Evolutionary conservation across 2,888 invertebrate species (phyloP), one percentile per base, ranked within the genome.

Genomic region (Hesperia comma): DNA sequence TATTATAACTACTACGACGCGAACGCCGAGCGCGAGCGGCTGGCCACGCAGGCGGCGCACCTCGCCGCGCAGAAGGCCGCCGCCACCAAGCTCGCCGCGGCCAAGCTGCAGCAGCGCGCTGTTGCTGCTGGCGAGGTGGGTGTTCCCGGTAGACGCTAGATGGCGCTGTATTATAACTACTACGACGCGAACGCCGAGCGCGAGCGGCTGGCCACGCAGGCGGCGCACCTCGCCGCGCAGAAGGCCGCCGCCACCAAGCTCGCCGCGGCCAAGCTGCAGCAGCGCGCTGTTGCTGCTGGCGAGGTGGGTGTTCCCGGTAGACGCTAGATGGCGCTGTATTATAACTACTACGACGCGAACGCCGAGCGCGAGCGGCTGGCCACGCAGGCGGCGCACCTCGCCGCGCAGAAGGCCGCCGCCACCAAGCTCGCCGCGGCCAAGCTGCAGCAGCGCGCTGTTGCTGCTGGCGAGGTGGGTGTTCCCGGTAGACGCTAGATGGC

Each of bases 1-100:
- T 79, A 93, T 58, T 86, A 84, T 87, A 93, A 93, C 84, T 93
- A 92, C 78, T 91, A 90, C 84, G 93, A 93, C 78, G 89, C 93
- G 10, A 85, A 93, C 78, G 92, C 92, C 0, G 93, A 93, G 79
- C 73, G 92, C n/a, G 91, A 92, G 79, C 75, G 79, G 69, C 76
- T 92, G 6, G 92, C 92, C 1, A 82, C 85, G 10, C 88, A 88
- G 70, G 92, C 92, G 7, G 92, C 92, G 41, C 91, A 91, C 67
- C 85, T 92, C 57, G 92, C 92, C 0, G 91, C 92, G 55, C 91
- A 92, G 83, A 91, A 92, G 76, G 91, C 91, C 2, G 91, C 91
- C 46, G 88, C 88, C 0, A 89, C 89, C 14, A 90, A 91, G 66
- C 75, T 92, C 0, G 86, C 87, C 2, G 88, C 87, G 0, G 88